phyloP scores from a whole-genome alignment of 1,140 invertebrate genomes.

The Contarinia nasturtii region DNA sequence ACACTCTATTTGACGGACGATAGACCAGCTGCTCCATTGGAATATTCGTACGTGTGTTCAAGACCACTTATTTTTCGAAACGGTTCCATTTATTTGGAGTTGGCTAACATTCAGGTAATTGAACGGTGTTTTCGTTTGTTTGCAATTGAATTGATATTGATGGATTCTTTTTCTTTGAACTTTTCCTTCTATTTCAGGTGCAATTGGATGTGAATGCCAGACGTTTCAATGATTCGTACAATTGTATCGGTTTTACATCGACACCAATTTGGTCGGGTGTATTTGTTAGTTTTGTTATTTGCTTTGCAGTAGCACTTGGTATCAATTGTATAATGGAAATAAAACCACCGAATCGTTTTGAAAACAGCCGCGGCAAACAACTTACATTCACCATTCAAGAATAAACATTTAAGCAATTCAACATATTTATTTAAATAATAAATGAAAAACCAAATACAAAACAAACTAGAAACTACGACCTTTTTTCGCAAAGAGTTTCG shows the following conservation, averaged over 20 bases:
- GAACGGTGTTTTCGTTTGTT: too few relatives aligned
- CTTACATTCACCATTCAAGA: slow-evolving; percentile 62
- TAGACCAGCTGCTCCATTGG: slow-evolving; percentile 5
- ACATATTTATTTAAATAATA: background rate
- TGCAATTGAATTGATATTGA: too few relatives aligned
- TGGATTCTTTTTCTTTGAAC: too few relatives aligned
- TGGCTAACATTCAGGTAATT: slow-evolving; percentile 1
- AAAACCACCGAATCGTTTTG: slow-evolving; percentile 94
- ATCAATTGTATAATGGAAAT: slow-evolving; percentile 82
- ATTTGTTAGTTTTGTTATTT: slow-evolving; percentile 59
- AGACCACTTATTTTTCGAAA: background rate
- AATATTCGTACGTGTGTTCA: slow-evolving; percentile 5
- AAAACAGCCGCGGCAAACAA: slow-evolving; percentile 90
- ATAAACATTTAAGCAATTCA: slow-evolving; percentile 24
- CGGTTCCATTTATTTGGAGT: background rate
- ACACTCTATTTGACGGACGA: slow-evolving; percentile 1
- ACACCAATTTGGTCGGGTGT: slow-evolving; percentile 81
- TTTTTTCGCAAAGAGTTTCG: too few relatives aligned
- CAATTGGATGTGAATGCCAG: slow-evolving; percentile 30
- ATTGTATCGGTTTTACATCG: slow-evolving; percentile 80
- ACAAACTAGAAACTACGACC: too few relatives aligned
- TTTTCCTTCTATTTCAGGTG: slow-evolving; percentile 24
- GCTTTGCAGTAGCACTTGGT: slow-evolving; percentile 59
- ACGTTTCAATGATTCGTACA: slow-evolving; percentile 50
- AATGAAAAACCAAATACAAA: too few relatives aligned